Base-by-base conservation (phyloP, 2,888 invertebrate genomes). In the Mycalesis mineus region DNA sequence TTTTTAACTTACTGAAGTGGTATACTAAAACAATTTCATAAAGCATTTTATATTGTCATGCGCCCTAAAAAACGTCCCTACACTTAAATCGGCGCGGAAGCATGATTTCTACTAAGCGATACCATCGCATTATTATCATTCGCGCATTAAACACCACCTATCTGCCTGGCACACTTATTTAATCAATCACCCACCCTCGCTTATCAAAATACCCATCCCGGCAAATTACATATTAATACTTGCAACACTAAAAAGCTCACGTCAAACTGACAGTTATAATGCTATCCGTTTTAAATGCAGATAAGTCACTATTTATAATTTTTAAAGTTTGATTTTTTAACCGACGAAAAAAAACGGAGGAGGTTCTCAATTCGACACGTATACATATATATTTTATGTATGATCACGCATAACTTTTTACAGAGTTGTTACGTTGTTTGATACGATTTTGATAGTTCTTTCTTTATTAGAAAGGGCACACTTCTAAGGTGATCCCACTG, bases 171-270 rank as follows among this genome's bases (percentile, higher is more conserved):
- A 87, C 86, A 80, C 88, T 83, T 83, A 80, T 83, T 85, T 82
- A 87, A 88, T 88, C 88, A 88, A 88, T 88, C 87, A 87, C 75
- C 75, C 80, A 80, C 78, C 84, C 83, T 77, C 65, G 77, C 80
- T 83, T 86, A 85, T 85, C 84, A 77, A 68, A 67, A 69, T 73
- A 73, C 73, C 78, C 82, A 83, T 84, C 81, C 81, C 78, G 78
- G 80, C 85, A 88, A 88, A 88, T 88, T 87, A 87, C 84, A 87
- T 83, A 86, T 83, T 87, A 85, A 86, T 80, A 74, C 73, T 74
- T 74, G 82, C 71, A 81, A 77, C 78, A 80, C 77, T 82, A 82
- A 84, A 82, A 83, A 81, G 75, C 72, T 65, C 71, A 77, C 72
- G 74, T 83, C 82, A 79, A 74, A 78, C 70, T 82, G 80, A 82